A percentile compares a stretch with the other conserved stretches of the same genome.
These are phyloP conservation scores for Stenurella melanura DNA, from an alignment of 2,888 invertebrate species.

Conservation along the genomic window DNA sequence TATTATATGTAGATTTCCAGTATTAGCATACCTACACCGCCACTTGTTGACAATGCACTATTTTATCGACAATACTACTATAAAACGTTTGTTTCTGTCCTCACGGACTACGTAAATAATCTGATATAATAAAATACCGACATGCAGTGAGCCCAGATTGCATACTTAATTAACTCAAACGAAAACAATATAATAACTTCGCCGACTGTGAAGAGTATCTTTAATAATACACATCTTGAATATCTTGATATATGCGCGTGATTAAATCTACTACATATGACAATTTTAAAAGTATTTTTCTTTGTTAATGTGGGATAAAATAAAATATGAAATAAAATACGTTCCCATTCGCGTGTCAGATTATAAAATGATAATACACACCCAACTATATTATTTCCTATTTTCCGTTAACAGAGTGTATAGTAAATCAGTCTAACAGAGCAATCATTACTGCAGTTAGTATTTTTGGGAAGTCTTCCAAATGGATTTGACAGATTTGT, in stretches of 20 bases:
- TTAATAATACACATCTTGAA: slow-evolving; percentile 13
- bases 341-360: neutral
- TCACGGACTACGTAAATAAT: slow-evolving; percentile 23
- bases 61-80: slow-evolving; percentile 51
- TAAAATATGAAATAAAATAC: neutral
- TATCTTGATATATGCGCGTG: slow-evolving; percentile 18
- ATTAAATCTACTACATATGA: slow-evolving; percentile 22
- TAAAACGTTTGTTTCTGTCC: slow-evolving; percentile 43
- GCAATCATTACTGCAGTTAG: too few species aligned
- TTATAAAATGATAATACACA: neutral
- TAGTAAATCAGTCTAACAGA: neutral
- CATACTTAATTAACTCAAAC: slow-evolving; percentile 33
- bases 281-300: slow-evolving; percentile 16
- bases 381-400: neutral
- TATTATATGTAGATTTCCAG: slow-evolving; percentile 70
- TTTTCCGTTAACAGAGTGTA: neutral
- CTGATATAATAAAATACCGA: slow-evolving; percentile 32
- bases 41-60: slow-evolving; percentile 67
- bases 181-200: slow-evolving; percentile 25
- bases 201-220: neutral
- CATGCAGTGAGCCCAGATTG: slow-evolving; percentile 13
- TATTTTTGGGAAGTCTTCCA: too few species aligned
- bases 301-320: neutral
- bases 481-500: too few species aligned
- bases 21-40: slow-evolving; percentile 67